Base-by-base conservation (phyloP, 2,888 invertebrate species). In the Ornithoptera priamus region DNA sequence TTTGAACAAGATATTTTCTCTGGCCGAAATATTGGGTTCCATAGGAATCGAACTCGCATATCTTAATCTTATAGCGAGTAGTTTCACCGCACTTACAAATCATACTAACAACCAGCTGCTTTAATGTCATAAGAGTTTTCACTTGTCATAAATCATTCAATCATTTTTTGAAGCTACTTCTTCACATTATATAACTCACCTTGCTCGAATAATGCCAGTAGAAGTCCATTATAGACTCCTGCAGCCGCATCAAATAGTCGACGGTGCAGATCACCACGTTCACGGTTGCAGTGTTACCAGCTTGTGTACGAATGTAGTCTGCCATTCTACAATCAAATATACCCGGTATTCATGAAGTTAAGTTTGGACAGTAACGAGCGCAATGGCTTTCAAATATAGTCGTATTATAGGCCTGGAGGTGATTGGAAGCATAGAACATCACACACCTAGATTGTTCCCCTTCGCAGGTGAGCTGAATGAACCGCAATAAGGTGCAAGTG, bases 201-300 rank as follows among this genome's bases (percentile, higher is more conserved):
- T 99, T 99, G 93, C 99, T 99, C 0, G 99, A 99, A 86, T 99
- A 99, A 84, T 99, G 99, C 99, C 99, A 99, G 87, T 99, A 99
- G 91, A 99, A 99, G 93, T 99, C 99, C 99, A 99, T 99, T 71
- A 99, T 98, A 5, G 98, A 98, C 90, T 99, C 99, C 92, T 99
- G 98, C 0, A 99, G 94, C 60, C 99, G 93, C 75, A 99, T 94
- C 78, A 99, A 90, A 84, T 99, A 99, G 94, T 99, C 99, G 64
- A 99, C 99, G 0, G 99, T 99, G 82, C 99, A 99, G 84, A 99
- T 99, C 77, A 99, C 99, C 67, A 99, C 97, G 87, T 99, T 99
- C 0, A 99, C 99, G 0, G 99, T 99, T 0, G 99, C 99, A 2
- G 99, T 99, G 89, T 99, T 99, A 69, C 99, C 99, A 5, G 99